A percentile compares a stretch with the other conserved stretches of the same genome.
Conservation (phyloP, 1,140 invertebrate genomes). For the Cydia strobilella region DNA sequence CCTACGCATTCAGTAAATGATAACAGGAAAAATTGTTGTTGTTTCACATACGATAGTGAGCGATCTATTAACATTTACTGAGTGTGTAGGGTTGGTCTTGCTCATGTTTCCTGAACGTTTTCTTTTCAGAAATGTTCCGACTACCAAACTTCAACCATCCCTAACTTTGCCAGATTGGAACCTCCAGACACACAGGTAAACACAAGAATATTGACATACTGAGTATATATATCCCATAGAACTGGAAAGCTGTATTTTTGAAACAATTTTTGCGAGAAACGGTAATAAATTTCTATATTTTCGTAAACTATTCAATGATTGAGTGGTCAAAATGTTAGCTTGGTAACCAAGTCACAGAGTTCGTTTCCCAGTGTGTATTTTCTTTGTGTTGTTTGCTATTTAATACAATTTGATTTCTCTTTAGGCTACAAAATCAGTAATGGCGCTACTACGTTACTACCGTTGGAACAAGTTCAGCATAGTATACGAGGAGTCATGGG, state of each 20-base stretch:
- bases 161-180: constrained; percentile 96
- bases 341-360: no score
- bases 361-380: no score
- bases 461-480: constrained; percentile 97
- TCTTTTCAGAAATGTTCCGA: constrained; percentile 95
- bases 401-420: constrained; percentile 45
- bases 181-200: constrained; percentile 93
- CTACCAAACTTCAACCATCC: constrained; percentile 90
- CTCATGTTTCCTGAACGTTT: constrained; percentile 30
- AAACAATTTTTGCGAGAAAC: neutral
- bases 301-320: no score
- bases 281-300: no score
- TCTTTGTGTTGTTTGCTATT: neutral
- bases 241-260: neutral
- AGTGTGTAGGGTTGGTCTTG: no score
- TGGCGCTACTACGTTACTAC: constrained; percentile 93
- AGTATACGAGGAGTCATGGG: constrained; percentile 91
- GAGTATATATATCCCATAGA: neutral
- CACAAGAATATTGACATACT: neutral
- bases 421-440: constrained; percentile 95
- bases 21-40: no score
- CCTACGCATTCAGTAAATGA: no score
- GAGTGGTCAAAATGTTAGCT: no score
- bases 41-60: no score
- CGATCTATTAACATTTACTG: no score